Base-by-base conservation (phyloP, 2,113 vertebrate genomes). In the Anser cygnoides region DNA sequence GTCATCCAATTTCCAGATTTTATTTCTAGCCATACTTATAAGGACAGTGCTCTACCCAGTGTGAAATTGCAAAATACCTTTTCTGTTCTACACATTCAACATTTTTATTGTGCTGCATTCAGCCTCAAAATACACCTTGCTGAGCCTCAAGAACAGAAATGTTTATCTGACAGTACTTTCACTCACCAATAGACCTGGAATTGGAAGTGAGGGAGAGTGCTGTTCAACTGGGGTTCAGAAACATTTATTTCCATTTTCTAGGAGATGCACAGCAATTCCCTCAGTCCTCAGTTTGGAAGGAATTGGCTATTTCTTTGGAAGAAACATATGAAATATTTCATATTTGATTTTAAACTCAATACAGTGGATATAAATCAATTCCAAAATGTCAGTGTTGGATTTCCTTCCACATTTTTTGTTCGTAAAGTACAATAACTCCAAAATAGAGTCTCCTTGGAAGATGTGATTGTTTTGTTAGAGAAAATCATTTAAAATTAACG, bases 291-390 rank as follows among this genome's bases (percentile, higher is more conserved):
- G 52, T 85, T 87, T 89, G 84, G 85, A 93, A 96, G 33, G 57
- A 92, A 83, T 73, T 84, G 44, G n/a, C 23, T 78, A 67, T 83
- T 77, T 83, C 89, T 90, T 90, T 92, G 76, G 82, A 94, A 87
- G 39, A 90, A 87, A 26, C 4, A 29, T 44, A 61, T 37, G 22
- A 76, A 93, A 43, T 85, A 89, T 50, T 62, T 73, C 9, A 1
- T 75, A 87, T 84, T 71, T 89, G 61, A 91, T 96, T 94, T 95
- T 92, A 91, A 94, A 79, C 41, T 83, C 44, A 80, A 78, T 81
- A 23, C 25, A 80, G 77, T 52, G n/a, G 52, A 94, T 96, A 88
- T 81, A 89, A 95, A 97, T 92, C 15, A 90, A 77, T 92, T 93
- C 43, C 50, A 77, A 91, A 91, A 88, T 73, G 41, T 77, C 79